phyloP scores from a whole-genome alignment of 2,888 invertebrate genomes.

The Lasioglossum lativentre region DNA sequence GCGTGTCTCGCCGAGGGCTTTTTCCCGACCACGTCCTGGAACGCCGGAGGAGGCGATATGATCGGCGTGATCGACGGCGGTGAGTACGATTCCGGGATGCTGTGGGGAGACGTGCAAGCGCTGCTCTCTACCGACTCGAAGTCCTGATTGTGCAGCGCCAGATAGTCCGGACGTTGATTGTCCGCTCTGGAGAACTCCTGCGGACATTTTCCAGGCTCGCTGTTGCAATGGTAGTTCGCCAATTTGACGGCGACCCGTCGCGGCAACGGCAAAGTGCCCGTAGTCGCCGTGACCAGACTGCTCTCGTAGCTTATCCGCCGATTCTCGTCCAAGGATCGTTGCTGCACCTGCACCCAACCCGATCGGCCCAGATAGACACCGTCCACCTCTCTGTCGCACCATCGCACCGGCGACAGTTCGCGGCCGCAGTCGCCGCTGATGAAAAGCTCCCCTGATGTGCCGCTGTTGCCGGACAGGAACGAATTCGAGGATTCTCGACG shows the following conservation, averaged over 20 bases:
- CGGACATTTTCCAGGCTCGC: conserved; percentile 80
- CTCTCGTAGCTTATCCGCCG: conserved; percentile 82
- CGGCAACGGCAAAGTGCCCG: conserved; percentile 83
- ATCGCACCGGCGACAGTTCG: conserved; percentile 87
- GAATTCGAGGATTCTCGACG: conserved; percentile 78
- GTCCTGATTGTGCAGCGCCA: conserved; percentile 79
- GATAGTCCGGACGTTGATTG: conserved; percentile 72
- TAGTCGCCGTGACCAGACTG: conserved; percentile 68
- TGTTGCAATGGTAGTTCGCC: conserved; percentile 86
- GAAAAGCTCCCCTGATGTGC: conserved; percentile 85
- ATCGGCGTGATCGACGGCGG: conserved; percentile 90
- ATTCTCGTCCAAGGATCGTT: conserved; percentile 86
- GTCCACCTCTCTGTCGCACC: conserved; percentile 87
- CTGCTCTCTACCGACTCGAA: conserved; percentile 81
- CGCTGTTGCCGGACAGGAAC: conserved; percentile 83
- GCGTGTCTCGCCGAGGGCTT: conserved; percentile 71
- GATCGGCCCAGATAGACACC: conserved; percentile 87
- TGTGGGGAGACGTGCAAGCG: conserved; percentile 83
- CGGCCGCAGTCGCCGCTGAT: conserved; percentile 84
- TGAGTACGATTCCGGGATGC: conserved; percentile 85
- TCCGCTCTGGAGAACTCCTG: conserved; percentile 72
- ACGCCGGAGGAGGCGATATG: conserved; percentile 89
- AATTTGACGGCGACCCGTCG: conserved; percentile 85
- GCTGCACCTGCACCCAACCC: conserved; percentile 87
- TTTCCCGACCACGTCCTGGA: conserved; percentile 86